Conservation (phyloP, 2,888 invertebrate genomes). For the Flabesymbios commensalis region DNA sequence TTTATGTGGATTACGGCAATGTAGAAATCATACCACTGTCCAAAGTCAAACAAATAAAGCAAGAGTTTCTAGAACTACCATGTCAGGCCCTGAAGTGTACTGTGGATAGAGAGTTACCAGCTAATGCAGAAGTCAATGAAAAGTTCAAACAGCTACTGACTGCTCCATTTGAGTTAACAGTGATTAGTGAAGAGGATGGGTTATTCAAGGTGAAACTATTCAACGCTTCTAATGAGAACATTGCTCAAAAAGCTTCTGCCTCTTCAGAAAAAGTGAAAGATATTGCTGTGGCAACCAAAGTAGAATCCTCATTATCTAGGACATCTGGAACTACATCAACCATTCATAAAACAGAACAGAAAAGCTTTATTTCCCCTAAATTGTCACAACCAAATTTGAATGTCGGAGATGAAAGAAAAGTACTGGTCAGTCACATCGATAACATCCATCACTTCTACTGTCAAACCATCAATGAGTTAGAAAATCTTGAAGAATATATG, state of each 20-base stretch:
- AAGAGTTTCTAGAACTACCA: slow-evolving; percentile 43
- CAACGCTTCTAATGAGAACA: not conserved
- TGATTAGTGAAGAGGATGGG: not conserved
- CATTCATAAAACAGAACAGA: too few species aligned
- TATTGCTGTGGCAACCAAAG: not conserved
- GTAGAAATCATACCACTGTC: slow-evolving; percentile 39
- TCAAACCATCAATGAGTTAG: slow-evolving; percentile 33
- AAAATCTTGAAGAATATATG: slow-evolving; percentile 30
- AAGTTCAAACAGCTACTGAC: not conserved
- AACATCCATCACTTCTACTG: slow-evolving; percentile 32
- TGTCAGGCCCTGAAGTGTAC: slow-evolving; percentile 47
- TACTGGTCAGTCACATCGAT: slow-evolving; percentile 2
- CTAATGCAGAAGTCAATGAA: not conserved
- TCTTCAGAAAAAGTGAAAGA: not conserved
- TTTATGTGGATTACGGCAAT: slow-evolving; percentile 58
- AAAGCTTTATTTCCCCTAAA: too few species aligned
- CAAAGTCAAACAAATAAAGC: slow-evolving; percentile 43
- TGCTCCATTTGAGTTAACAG: not conserved
- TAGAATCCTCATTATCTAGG: not conserved
- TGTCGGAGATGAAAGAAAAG: not conserved
- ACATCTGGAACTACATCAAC: not conserved
- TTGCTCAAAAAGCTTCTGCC: not conserved
- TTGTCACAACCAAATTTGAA: not conserved
- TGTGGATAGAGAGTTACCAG: slow-evolving; percentile 22
- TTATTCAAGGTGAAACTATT: not conserved